phyloP scores from a whole-genome alignment of 2,797 vertebrate species.

The Lepidocolaptes lacrymiger region DNA sequence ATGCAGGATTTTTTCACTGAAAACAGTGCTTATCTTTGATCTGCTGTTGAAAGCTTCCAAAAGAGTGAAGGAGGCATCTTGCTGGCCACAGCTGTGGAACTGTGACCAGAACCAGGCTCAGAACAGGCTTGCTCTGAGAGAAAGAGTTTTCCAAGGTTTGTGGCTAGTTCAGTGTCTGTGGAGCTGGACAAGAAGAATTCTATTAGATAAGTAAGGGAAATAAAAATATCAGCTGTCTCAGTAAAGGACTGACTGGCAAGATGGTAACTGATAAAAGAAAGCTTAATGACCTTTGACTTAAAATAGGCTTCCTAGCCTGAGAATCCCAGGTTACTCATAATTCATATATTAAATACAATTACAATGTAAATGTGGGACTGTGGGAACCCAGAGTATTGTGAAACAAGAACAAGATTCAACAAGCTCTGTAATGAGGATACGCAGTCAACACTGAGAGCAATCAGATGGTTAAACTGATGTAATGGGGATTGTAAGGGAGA shows the following conservation, averaged over 20 bases:
- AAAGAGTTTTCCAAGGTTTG: background rate
- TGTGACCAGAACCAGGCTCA: background rate
- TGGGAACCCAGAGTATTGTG: background rate
- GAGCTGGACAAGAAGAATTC: background rate
- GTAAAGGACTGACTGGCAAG: background rate
- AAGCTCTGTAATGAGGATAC: background rate
- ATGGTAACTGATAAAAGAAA: background rate
- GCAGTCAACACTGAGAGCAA: background rate
- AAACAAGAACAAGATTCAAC: constrained; percentile 19
- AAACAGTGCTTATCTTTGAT: background rate
- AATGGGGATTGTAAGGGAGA: background rate
- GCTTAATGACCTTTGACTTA: background rate
- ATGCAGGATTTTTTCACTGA: background rate
- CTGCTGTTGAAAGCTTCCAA: background rate
- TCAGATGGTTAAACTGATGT: background rate
- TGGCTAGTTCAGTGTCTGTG: background rate
- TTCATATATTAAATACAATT: background rate
- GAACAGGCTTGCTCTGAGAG: background rate
- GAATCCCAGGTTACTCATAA: background rate
- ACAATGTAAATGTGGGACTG: background rate
- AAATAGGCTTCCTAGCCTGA: background rate
- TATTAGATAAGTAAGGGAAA: background rate
- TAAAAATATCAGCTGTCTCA: background rate
- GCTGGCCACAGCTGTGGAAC: background rate
- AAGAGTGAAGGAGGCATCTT: background rate